These are phyloP conservation scores for Morinoia aosen DNA, from an alignment of 2,888 invertebrate species.

Conservation along the genomic window DNA sequence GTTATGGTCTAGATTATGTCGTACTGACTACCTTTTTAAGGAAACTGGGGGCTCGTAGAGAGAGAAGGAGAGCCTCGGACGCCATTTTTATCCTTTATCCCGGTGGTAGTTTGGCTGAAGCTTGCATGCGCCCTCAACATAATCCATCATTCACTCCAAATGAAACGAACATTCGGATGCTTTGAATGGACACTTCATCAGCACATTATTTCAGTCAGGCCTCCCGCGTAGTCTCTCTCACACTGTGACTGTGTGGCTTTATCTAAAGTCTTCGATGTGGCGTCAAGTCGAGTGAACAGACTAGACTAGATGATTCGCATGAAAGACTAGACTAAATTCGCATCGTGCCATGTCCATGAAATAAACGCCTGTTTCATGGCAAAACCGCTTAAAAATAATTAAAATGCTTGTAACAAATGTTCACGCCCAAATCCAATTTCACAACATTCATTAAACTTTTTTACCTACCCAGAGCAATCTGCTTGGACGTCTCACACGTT, in stretches of 20 bases:
- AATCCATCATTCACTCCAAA: slow-evolving; percentile 4
- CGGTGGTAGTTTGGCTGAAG: slow-evolving; percentile 6
- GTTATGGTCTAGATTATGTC: slow-evolving; percentile 40
- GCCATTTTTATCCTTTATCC: slow-evolving; percentile 39
- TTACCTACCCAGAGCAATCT: neutral
- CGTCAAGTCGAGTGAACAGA: neutral
- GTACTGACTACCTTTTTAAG: slow-evolving; percentile 40
- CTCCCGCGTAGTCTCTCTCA: neutral
- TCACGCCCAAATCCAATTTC: neutral
- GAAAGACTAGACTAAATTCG: too few species aligned
- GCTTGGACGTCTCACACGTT: neutral
- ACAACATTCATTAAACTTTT: neutral
- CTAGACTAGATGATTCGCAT: too few species aligned
- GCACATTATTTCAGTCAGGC: neutral
- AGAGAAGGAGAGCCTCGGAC: neutral
- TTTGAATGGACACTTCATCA: slow-evolving; percentile 34
- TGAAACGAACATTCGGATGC: slow-evolving; percentile 6
- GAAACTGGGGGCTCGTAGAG: slow-evolving; percentile 6
- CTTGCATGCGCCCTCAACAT: neutral
- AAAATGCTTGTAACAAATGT: neutral
- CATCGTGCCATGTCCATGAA: neutral
- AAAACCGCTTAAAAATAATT: neutral
- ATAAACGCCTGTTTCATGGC: neutral
- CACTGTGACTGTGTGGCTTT: neutral
- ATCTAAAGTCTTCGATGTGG: neutral